Evolutionary conservation across 2,797 vertebrate species (phyloP).

Genomic region (Pseudomugil tenellus): DNA sequence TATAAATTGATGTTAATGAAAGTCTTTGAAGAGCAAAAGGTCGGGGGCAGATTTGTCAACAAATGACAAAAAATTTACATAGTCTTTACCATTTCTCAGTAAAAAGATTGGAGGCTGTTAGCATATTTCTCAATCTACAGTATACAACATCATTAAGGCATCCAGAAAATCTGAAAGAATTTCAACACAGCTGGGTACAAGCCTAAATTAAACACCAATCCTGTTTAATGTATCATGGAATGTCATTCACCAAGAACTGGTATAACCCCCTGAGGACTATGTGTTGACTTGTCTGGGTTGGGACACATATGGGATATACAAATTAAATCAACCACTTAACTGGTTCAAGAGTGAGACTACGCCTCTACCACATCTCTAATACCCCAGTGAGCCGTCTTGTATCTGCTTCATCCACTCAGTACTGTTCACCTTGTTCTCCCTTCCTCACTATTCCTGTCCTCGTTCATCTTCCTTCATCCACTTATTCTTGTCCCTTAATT

Average conservation of each 20-base stretch:
- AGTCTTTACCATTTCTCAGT: too few species aligned
- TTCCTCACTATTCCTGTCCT: background rate
- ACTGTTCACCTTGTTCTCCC: background rate
- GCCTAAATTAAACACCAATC: too few species aligned
- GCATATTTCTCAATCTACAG: background rate
- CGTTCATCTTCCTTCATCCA: background rate
- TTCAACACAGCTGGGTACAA: too few species aligned
- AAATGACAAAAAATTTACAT: too few species aligned
- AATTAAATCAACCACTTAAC: background rate
- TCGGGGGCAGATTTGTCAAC: too few species aligned
- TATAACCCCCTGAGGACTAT: background rate
- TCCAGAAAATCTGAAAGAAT: too few species aligned
- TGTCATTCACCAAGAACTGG: background rate
- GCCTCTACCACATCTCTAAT: background rate
- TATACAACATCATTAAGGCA: too few species aligned
- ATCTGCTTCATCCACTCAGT: background rate
- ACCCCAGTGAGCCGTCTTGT: background rate
- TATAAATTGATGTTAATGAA: too few species aligned
- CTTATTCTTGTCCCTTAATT: background rate
- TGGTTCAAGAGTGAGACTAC: background rate
- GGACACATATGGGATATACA: background rate
- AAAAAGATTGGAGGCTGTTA: background rate
- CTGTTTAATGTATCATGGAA: background rate
- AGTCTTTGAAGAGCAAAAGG: background rate
- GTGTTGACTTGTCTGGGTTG: background rate